These are phyloP conservation scores for Brachypodius melanocephalos DNA, from an alignment of 2,113 vertebrate genomes.

Conservation along the genomic window DNA sequence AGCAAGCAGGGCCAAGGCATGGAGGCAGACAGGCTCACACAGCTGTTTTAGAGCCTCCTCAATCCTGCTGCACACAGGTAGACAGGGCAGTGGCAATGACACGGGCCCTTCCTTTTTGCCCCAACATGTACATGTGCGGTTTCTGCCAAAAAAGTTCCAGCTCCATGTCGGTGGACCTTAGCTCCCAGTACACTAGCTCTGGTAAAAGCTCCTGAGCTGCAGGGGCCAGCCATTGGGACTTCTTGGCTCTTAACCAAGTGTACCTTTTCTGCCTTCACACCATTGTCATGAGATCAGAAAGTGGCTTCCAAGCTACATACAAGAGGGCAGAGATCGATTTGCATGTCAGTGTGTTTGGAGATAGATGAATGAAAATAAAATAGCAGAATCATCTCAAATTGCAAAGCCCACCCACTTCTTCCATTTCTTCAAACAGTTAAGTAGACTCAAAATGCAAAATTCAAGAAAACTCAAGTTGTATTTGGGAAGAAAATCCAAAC, in stretches of 20 bases:
- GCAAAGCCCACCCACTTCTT: background rate
- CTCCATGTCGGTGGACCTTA: rapidly evolving
- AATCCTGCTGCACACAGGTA: rapidly evolving
- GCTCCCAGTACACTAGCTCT: background rate
- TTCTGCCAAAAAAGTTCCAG: rapidly evolving
- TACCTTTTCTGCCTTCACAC: background rate
- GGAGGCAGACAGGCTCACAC: background rate
- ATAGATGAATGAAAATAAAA: background rate
- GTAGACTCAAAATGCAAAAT: background rate
- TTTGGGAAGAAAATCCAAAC: slow-evolving; percentile 7
- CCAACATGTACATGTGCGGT: rapidly evolving
- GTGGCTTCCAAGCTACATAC: background rate
- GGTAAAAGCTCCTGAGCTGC: background rate
- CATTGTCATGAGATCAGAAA: background rate
- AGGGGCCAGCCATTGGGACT: background rate
- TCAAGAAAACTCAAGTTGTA: background rate
- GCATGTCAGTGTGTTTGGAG: background rate
- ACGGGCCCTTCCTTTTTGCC: rapidly evolving
- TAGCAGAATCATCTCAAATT: background rate
- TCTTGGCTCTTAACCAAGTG: background rate
- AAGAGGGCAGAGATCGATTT: background rate
- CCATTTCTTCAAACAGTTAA: background rate
- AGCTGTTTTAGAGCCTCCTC: background rate
- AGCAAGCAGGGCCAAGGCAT: rapidly evolving
- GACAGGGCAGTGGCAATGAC: background rate